Percentiles rank a stretch among this genome's conserved stretches.
phyloP scores from a whole-genome alignment of 1,140 invertebrate genomes.

The Papilio xuthus region DNA sequence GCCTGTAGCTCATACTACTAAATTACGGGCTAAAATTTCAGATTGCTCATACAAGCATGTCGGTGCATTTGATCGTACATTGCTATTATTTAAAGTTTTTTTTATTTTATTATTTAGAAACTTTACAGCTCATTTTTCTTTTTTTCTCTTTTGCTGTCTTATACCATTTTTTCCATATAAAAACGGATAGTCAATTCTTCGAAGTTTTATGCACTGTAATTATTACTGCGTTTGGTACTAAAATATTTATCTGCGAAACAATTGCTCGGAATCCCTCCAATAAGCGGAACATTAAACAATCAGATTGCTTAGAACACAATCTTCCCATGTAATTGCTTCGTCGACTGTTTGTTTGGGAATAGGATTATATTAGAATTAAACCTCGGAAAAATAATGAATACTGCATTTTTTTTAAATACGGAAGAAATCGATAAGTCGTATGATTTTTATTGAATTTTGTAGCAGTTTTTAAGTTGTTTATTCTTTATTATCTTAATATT shows the following conservation, averaged over 20 bases:
- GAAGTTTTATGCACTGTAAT: background rate
- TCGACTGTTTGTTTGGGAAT: background rate
- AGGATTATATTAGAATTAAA: constrained; percentile 11
- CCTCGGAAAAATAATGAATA: background rate
- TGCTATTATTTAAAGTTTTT: background rate
- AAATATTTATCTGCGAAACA: background rate
- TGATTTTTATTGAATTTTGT: no score
- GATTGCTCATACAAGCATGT: background rate
- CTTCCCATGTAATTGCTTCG: constrained; percentile 8
- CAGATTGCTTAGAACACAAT: constrained; percentile 24
- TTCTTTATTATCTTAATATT: no score
- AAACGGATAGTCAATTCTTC: no score
- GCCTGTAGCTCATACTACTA: constrained; percentile 37
- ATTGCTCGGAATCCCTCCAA: background rate
- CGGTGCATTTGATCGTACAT: background rate
- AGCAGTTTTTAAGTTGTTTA: no score
- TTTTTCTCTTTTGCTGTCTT: background rate
- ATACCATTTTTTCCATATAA: no score
- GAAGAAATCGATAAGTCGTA: no score
- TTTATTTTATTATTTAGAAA: no score
- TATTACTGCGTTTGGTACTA: background rate
- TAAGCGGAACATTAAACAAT: constrained; percentile 22
- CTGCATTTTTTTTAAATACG: background rate
- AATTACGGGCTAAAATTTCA: constrained; percentile 31
- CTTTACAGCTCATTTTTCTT: no score